These are phyloP conservation scores for Sebastes elongatus DNA, from an alignment of 2,797 vertebrate species.

Conservation along the genomic window DNA sequence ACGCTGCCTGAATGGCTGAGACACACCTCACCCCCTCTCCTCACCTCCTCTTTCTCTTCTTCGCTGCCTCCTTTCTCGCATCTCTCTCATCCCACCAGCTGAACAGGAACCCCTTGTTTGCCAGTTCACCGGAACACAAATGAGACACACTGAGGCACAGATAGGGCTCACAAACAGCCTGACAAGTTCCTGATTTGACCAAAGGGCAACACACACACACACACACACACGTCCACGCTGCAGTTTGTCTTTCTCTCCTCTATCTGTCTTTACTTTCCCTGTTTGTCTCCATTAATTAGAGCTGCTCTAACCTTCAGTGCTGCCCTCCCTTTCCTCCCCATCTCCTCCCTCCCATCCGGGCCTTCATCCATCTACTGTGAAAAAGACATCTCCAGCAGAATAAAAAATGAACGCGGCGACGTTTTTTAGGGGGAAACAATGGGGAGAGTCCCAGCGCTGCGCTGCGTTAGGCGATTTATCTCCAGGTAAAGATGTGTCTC, in stretches of 20 bases:
- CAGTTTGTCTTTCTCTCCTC: conserved; percentile 24
- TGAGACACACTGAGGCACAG: conserved; percentile 25
- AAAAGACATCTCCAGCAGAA: conserved; percentile 59
- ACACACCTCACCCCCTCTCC: conserved; percentile 30
- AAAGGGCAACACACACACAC: conserved; percentile 11
- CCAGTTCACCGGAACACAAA: conserved; percentile 44
- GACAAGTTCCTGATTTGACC: conserved; percentile 52
- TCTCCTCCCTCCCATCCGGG: background rate
- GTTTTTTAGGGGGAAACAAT: conserved; percentile 51
- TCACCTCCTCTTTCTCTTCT: conserved; percentile 1
- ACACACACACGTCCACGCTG: background rate
- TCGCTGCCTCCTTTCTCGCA: conserved; percentile 18
- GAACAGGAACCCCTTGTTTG: conserved; percentile 43
- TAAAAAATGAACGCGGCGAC: conserved; percentile 50
- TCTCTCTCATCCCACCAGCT: conserved; percentile 45
- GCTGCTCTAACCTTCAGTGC: conserved; percentile 29
- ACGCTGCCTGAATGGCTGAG: conserved; percentile 64
- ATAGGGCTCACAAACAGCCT: conserved; percentile 23
- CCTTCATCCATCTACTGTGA: conserved; percentile 64
- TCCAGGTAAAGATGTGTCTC: conserved; percentile 55
- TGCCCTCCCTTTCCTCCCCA: background rate
- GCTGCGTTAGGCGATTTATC: conserved; percentile 60
- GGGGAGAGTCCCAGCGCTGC: conserved; percentile 20
- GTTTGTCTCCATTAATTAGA: conserved; percentile 61
- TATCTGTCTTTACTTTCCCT: conserved; percentile 44